These are phyloP conservation scores for Poeciliopsis prolifica DNA, from an alignment of 2,113 vertebrate species.

Conservation along the genomic window DNA sequence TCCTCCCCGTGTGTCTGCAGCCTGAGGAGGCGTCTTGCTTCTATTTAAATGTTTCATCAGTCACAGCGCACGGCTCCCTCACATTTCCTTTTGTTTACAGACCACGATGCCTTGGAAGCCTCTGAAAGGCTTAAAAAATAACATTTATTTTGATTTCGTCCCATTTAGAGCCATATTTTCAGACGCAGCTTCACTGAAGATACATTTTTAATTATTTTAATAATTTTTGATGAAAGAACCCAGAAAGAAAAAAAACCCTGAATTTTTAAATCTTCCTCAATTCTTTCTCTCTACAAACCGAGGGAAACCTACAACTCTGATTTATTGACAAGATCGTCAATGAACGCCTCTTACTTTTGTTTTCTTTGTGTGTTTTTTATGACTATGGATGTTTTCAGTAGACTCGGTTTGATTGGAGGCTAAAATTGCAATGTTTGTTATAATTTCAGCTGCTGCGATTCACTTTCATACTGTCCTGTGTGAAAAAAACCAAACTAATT, in stretches of 20 bases:
- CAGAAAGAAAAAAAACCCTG: too few species aligned
- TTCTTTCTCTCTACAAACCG: too few species aligned
- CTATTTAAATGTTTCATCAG: not conserved
- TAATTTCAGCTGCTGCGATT: too few species aligned
- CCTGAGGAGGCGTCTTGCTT: conserved; percentile 10
- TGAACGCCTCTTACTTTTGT: not conserved
- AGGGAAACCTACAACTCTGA: not conserved
- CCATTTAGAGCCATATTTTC: not conserved
- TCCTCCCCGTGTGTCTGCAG: not conserved
- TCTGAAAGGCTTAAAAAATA: not conserved
- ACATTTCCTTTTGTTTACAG: not conserved
- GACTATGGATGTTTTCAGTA: too few species aligned
- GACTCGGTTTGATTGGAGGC: too few species aligned
- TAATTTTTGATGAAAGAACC: not conserved
- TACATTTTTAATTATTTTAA: not conserved
- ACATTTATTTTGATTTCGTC: not conserved
- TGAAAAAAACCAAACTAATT: too few species aligned
- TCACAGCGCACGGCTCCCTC: not conserved
- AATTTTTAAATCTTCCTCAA: too few species aligned
- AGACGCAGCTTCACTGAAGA: not conserved
- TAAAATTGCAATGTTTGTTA: too few species aligned
- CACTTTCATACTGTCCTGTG: too few species aligned
- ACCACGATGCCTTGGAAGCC: not conserved
- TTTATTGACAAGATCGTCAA: too few species aligned
- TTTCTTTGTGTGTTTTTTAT: too few species aligned